A percentile compares a stretch with the other conserved stretches of the same genome.
Evolutionary conservation across 2,888 invertebrate genomes (phyloP).

Genomic region (Blera fallax): DNA sequence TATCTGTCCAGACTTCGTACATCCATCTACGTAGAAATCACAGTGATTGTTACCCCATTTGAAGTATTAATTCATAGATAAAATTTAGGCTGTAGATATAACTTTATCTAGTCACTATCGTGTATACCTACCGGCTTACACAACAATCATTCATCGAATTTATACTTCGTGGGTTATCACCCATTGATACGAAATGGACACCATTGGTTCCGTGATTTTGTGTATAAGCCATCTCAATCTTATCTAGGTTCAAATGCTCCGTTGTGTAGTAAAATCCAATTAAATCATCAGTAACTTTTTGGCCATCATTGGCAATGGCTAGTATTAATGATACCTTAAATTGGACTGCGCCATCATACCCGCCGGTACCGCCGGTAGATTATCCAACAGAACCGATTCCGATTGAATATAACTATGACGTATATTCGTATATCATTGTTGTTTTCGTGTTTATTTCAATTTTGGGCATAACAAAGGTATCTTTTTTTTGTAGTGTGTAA

Average conservation of each 20-base stretch:
- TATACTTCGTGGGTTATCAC: conserved; percentile 8
- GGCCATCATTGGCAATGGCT: conserved; percentile 31
- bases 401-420: neutral
- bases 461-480: conserved; percentile 16
- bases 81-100: neutral
- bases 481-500: neutral
- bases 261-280: neutral
- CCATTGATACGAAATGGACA: conserved; percentile 8
- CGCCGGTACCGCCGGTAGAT: neutral
- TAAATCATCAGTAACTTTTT: conserved; percentile 4
- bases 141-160: conserved; percentile 21
- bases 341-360: neutral
- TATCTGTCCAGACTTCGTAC: too few relatives aligned
- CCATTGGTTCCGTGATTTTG: neutral
- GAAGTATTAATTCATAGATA: too few relatives aligned
- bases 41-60: too few relatives aligned
- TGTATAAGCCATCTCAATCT: neutral
- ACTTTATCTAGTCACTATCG: conserved; percentile 30
- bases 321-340: neutral
- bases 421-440: conserved; percentile 1
- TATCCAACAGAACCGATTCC: neutral
- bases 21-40: too few relatives aligned
- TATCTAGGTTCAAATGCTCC: conserved; percentile 19
- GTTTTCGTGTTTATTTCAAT: conserved; percentile 2
- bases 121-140: neutral